Evolutionary conservation across 1,140 invertebrate genomes (phyloP).

Genomic region (Ladona fulva): DNA sequence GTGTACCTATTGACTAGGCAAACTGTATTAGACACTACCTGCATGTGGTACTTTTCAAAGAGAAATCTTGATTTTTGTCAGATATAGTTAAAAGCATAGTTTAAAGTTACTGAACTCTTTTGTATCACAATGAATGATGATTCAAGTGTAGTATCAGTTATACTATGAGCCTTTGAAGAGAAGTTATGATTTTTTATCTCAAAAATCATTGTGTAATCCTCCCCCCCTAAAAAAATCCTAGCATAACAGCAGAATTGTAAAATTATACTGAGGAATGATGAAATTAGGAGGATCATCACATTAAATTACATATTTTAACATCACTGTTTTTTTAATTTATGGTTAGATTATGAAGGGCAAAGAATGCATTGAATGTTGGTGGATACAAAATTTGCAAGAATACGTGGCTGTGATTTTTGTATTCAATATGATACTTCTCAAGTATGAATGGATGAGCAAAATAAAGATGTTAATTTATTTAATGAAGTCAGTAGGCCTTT

Average conservation of each 20-base stretch:
- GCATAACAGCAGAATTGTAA: not conserved
- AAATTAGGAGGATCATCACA: too few relatives aligned
- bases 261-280: not conserved
- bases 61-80: not conserved
- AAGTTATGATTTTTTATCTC: not conserved
- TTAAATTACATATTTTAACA: too few relatives aligned
- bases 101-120: not conserved
- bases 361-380: not conserved
- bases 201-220: not conserved
- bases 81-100: not conserved
- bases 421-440: not conserved
- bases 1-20: not conserved
- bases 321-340: too few relatives aligned
- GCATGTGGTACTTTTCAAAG: not conserved
- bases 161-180: not conserved
- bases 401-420: not conserved
- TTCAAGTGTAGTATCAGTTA: not conserved
- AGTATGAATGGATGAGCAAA: not conserved
- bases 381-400: slow-evolving; percentile 2
- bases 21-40: not conserved
- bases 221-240: not conserved
- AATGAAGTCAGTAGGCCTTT: not conserved
- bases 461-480: not conserved
- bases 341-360: too few relatives aligned
- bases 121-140: not conserved